phyloP scores from a whole-genome alignment of 64 coral and sea anemone species.

The Dendrophyllia cribrosa region DNA sequence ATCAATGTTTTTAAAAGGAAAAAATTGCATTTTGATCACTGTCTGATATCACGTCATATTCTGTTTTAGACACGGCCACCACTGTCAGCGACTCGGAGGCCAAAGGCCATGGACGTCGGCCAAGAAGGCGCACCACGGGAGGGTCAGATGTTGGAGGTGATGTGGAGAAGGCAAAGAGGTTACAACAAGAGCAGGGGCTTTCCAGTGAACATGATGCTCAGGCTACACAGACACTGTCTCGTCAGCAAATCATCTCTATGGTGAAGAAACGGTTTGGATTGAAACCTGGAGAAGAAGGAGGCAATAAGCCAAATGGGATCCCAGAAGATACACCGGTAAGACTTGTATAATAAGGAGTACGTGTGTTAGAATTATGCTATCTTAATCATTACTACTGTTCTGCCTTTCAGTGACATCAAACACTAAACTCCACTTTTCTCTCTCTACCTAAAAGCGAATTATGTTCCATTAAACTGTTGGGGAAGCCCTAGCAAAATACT shows the following conservation, averaged over 20 bases:
- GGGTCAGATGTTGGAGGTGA: slow-evolving; percentile 73
- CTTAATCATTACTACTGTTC: neutral
- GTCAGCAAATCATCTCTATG: slow-evolving; percentile 92
- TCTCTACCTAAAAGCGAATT: too few relatives aligned
- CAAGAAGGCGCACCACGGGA: slow-evolving; percentile 85
- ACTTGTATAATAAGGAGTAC: neutral
- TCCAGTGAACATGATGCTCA: slow-evolving; percentile 82
- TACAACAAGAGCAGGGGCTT: slow-evolving; percentile 55
- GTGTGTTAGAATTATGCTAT: neutral
- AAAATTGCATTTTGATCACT: neutral
- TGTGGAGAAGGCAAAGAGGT: slow-evolving; percentile 74
- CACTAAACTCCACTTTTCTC: too few relatives aligned
- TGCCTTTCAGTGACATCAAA: neutral
- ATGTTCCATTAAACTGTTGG: too few relatives aligned
- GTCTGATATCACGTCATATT: neutral
- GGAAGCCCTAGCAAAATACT: too few relatives aligned
- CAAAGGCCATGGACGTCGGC: slow-evolving; percentile 63
- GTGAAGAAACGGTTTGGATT: slow-evolving; percentile 96
- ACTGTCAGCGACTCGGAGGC: slow-evolving; percentile 92
- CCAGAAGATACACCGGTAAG: slow-evolving; percentile 60
- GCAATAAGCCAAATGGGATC: slow-evolving; percentile 57
- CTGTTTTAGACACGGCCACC: slow-evolving; percentile 77
- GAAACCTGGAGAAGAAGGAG: slow-evolving; percentile 52
- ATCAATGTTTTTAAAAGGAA: neutral
- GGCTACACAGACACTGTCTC: slow-evolving; percentile 64